Conservation (phyloP, 2,797 vertebrate genomes). For the Semaprochilodus insignis region DNA sequence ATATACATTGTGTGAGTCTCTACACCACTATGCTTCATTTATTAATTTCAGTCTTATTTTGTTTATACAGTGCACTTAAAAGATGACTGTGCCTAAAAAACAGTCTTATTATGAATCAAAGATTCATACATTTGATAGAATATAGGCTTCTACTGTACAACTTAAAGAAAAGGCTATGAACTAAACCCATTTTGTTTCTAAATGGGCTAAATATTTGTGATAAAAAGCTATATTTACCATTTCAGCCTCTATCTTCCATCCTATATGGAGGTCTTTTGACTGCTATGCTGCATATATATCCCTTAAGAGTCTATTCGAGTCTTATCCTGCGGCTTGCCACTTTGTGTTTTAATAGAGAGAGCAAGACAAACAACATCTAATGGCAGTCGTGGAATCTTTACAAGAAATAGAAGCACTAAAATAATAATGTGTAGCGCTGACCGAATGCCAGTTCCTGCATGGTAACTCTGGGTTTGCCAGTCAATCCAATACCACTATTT, state of each 20-base stretch:
- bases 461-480: background rate
- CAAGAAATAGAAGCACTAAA: constrained; percentile 9
- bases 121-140: no score
- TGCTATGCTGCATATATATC: background rate
- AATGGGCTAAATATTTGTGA: no score
- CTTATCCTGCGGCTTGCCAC: background rate
- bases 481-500: background rate
- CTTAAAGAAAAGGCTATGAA: no score
- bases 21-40: no score
- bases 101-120: no score
- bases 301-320: background rate
- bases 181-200: no score
- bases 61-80: no score
- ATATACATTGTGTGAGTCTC: no score
- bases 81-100: no score
- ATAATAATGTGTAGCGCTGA: background rate
- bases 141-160: no score
- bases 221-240: background rate
- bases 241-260: background rate
- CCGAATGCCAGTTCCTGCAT: background rate
- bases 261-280: background rate
- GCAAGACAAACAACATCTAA: constrained; percentile 8
- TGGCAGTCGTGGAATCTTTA: constrained; percentile 36
- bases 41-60: no score
- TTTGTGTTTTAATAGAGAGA: constrained; percentile 21